These are phyloP conservation scores for Episyrphus balteatus DNA, from an alignment of 1,140 invertebrate genomes.

Conservation along the genomic window DNA sequence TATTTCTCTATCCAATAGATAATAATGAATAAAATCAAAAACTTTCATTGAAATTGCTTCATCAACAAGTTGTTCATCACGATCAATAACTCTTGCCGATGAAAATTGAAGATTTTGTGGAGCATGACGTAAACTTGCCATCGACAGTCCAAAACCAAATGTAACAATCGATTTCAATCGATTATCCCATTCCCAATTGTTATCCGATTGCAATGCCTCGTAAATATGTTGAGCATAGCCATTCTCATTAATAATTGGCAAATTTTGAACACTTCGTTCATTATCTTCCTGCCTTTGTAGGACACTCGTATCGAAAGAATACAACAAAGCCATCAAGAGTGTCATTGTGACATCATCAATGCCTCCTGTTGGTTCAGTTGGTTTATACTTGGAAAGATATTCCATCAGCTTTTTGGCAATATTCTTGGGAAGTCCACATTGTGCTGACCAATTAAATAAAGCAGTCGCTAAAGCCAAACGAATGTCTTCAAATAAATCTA, in stretches of 20 bases:
- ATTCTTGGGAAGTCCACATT: constrained; percentile 58
- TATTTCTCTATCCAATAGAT: constrained; percentile 56
- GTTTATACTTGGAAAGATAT: constrained; percentile 37
- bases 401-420: constrained; percentile 41
- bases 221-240: constrained; percentile 51
- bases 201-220: constrained; percentile 29
- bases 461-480: constrained; percentile 71
- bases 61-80: constrained; percentile 66
- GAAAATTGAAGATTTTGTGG: constrained; percentile 21
- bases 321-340: constrained; percentile 71
- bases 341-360: constrained; percentile 67
- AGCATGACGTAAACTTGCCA: constrained; percentile 58
- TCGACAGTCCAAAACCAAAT: constrained; percentile 66
- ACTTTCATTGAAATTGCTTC: constrained; percentile 67
- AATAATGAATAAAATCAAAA: constrained; percentile 64
- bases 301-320: constrained; percentile 73
- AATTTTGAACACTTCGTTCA: constrained; percentile 54
- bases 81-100: constrained; percentile 42
- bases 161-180: constrained; percentile 63
- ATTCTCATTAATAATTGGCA: constrained; percentile 61
- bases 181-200: constrained; percentile 51
- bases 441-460: constrained; percentile 77
- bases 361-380: constrained; percentile 43
- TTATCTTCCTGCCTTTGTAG: constrained; percentile 52
- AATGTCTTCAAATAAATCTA: constrained; percentile 67